These are phyloP conservation scores for Romanomermis culicivorax DNA, from an alignment of 2,888 invertebrate species.

Conservation along the genomic window DNA sequence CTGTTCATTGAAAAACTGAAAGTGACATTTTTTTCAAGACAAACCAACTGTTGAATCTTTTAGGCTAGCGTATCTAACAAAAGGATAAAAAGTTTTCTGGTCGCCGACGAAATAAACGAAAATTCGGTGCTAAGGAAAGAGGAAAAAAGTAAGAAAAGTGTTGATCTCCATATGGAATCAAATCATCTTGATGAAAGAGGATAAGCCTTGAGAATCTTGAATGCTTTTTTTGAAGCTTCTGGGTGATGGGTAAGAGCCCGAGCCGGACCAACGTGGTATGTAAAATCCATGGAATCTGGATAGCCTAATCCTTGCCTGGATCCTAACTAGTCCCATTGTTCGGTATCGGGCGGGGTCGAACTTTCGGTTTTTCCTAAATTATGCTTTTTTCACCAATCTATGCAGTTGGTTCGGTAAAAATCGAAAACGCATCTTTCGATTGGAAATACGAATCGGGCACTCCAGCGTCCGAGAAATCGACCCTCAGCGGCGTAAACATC, in stretches of 20 bases:
- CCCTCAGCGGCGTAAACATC: conserved; percentile 5
- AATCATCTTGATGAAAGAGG: too few relatives aligned
- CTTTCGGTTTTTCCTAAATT: not conserved
- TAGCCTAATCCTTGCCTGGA: too few relatives aligned
- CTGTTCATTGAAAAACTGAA: too few relatives aligned
- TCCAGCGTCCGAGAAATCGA: not conserved
- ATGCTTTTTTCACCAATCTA: not conserved
- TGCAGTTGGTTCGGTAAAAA: conserved; percentile 52
- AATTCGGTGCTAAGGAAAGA: not conserved
- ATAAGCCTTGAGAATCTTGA: too few relatives aligned
- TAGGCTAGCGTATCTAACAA: conserved; percentile 23
- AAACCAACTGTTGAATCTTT: not conserved
- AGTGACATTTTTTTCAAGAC: not conserved
- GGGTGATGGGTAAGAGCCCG: too few relatives aligned
- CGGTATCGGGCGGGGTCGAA: not conserved
- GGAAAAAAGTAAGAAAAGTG: not conserved
- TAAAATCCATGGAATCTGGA: too few relatives aligned
- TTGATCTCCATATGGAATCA: too few relatives aligned
- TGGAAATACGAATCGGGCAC: conserved; percentile 45
- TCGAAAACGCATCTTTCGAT: conserved; percentile 64
- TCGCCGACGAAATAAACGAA: conserved; percentile 20
- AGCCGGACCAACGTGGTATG: too few relatives aligned
- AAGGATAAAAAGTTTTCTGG: conserved; percentile 21
- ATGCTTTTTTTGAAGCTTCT: too few relatives aligned
- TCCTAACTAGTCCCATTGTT: too few relatives aligned